Evolutionary conservation across 2,797 vertebrate species (phyloP), one percentile per base, ranked within the genome.

Genomic region (Chromis chromis): DNA sequence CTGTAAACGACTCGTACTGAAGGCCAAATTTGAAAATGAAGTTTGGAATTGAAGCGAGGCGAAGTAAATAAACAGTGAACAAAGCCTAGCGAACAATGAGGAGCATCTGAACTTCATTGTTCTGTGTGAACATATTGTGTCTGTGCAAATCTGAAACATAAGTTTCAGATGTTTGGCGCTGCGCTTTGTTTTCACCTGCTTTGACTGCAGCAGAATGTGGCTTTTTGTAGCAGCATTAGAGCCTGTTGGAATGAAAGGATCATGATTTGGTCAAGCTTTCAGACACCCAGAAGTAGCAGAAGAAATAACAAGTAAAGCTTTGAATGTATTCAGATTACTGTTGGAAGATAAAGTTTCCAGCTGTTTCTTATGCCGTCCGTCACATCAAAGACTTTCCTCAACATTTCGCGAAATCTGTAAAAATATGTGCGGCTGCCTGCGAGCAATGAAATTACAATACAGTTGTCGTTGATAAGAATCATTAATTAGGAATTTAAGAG

Each of bases 141-240:
- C 61, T 76, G 74, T 64, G 62, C 78, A 76, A 76, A 79, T 33
- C 46, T 62, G 52, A 70, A 63, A 70, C 74, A 73, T 27, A 28
- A 40, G 28, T 86, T 86, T 91, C 86, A 86, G 86, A 89, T 91
- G 85, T 87, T 87, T 87, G 87, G 86, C 91, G 67, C 39, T 82
- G 50, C 68, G 48, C 59, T 84, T 62, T 72, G 73, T 36, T 40
- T 78, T 82, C 79, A 84, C 80, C 74, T 82, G 83, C 58, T 81
- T 52, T 69, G 46, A 53, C 3, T 55, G 65, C 21, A 58, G 33
- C 44, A 56, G 17, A 55, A 24, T 27, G 11, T 40, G 60, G 57
- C 68, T 50, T 4, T n/a, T 42, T 63, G 60, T 22, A 25, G 65
- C 46, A 61, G 16, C 33, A 6, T 65, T 12, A 24, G 28, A 40